phyloP scores from a whole-genome alignment of 2,797 vertebrate species.

The Ambastaia sidthimunki region DNA sequence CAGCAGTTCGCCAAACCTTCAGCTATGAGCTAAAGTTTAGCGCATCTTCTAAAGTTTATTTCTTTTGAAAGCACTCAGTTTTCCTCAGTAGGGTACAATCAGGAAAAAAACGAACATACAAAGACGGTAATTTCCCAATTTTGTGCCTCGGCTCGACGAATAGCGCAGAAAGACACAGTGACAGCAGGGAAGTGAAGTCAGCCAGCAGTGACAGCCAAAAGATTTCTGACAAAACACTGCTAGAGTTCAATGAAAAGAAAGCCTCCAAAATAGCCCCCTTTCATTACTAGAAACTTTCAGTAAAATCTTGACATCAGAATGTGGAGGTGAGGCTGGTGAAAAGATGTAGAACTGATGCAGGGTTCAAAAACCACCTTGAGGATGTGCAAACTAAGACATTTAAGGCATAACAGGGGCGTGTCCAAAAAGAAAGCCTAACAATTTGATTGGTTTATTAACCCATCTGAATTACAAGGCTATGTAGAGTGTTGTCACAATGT shows the following conservation, averaged over 20 bases:
- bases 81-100: constrained; percentile 14
- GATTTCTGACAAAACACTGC: constrained; percentile 43
- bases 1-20: background rate
- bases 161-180: constrained; percentile 31
- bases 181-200: constrained; percentile 47
- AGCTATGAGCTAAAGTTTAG: background rate
- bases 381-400: background rate
- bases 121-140: constrained; percentile 44
- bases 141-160: constrained; percentile 33
- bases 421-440: background rate
- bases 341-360: background rate
- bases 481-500: background rate
- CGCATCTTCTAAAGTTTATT: background rate
- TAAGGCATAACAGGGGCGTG: background rate
- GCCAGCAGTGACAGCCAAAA: constrained; percentile 43
- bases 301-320: constrained; percentile 19
- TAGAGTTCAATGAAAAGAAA: constrained; percentile 46
- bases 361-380: background rate
- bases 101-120: constrained; percentile 15
- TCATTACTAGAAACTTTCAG: constrained; percentile 30
- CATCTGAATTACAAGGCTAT: background rate
- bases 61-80: background rate
- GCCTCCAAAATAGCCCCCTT: constrained; percentile 34
- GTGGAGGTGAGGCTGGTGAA: background rate
- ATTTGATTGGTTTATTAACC: background rate